Evolutionary conservation across 2,113 vertebrate species (phyloP).

Genomic region (Gobiocypris rarus): DNA sequence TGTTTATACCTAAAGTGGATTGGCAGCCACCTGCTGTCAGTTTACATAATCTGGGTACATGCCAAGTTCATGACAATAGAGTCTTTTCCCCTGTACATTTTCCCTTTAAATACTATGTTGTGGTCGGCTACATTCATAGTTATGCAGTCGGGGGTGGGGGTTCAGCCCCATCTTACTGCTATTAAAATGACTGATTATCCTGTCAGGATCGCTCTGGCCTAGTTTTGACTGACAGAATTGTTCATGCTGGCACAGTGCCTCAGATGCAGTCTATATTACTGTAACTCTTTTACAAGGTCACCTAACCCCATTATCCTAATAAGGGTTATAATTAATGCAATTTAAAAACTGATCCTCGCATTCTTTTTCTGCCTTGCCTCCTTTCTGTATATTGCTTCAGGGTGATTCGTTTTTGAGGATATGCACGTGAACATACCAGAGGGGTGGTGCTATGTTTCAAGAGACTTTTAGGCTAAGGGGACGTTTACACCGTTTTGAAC

Average conservation of each 20-base stretch:
- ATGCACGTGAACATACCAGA: background rate
- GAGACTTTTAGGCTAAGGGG: background rate
- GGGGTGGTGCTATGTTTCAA: background rate
- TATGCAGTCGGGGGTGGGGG: conserved; percentile 50
- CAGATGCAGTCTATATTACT: conserved; percentile 59
- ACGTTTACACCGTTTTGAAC: no score
- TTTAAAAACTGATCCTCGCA: conserved; percentile 17
- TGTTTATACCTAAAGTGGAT: background rate
- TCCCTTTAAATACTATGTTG: background rate
- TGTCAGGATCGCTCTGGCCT: conserved; percentile 66
- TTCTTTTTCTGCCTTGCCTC: conserved; percentile 11
- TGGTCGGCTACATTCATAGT: background rate
- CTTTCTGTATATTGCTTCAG: background rate
- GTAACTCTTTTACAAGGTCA: conserved; percentile 57
- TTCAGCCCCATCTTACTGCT: conserved; percentile 68
- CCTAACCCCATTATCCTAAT: conserved; percentile 23
- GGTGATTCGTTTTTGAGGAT: background rate
- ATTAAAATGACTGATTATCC: conserved; percentile 71
- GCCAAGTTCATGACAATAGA: conserved; percentile 17
- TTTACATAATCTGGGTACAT: conserved; percentile 9
- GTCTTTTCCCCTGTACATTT: background rate
- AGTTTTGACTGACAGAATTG: conserved; percentile 68
- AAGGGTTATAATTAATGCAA: conserved; percentile 30
- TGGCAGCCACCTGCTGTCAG: background rate
- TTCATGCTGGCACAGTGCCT: conserved; percentile 44